phyloP scores from a whole-genome alignment of 2,113 vertebrate species.

The Antigone vipio region DNA sequence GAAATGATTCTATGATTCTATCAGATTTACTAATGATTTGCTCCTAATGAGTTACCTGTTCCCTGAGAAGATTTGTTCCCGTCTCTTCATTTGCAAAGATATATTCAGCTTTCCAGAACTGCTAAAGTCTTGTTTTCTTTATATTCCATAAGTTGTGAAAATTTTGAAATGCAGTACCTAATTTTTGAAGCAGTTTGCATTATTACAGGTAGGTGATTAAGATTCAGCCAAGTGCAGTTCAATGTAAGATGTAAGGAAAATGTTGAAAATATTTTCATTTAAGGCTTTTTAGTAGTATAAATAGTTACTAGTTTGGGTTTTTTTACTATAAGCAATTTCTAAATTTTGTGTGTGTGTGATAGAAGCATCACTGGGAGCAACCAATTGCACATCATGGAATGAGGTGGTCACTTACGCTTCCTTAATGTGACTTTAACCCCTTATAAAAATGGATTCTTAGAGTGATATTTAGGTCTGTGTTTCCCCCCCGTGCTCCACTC shows the following conservation, averaged over 20 bases:
- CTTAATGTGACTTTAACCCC: neutral
- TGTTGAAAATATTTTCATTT: neutral
- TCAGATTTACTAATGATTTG: neutral
- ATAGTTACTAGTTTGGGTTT: neutral
- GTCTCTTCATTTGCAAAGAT: neutral
- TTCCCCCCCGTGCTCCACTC: too few relatives aligned
- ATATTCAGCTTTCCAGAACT: neutral
- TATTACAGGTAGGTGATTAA: neutral
- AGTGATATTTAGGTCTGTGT: neutral
- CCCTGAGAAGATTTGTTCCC: neutral
- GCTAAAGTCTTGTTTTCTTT: neutral
- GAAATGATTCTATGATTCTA: too few relatives aligned
- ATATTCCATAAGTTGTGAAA: neutral
- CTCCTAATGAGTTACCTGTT: neutral
- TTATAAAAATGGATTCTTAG: neutral
- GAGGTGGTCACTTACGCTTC: neutral
- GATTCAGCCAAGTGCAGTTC: neutral
- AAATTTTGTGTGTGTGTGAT: neutral
- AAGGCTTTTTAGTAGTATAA: neutral
- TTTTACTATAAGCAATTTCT: neutral
- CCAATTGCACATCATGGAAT: neutral
- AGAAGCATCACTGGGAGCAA: neutral
- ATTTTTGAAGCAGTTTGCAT: neutral
- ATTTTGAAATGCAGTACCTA: neutral
- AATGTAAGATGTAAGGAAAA: neutral